Evolutionary conservation across 2,888 invertebrate genomes (phyloP), one percentile per base, ranked within the genome.

Genomic region (Thecophora atra): DNA sequence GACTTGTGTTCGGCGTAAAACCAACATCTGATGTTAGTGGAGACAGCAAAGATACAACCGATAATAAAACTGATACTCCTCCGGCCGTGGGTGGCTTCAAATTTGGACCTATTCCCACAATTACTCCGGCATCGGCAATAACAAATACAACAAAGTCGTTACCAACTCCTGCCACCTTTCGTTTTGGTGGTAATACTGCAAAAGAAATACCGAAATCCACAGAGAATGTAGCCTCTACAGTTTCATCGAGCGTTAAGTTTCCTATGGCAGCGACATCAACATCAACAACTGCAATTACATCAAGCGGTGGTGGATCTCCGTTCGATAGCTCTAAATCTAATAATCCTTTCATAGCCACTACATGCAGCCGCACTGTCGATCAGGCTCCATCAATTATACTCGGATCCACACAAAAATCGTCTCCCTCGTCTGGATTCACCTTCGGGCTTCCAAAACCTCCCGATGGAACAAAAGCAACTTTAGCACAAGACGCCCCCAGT

Each of bases 221-320:
- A 24, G 58, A 56, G n/a, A 68, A 42, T 19, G 17, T 17, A 11
- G 24, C 11, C 11, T 64, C 64, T 64, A 71, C 71, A 63, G 47
- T 42, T 24, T 54, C 73, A 37, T 51, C 77, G 71, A 78, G 71
- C 74, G 77, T 78, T 56, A 78, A 76, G 72, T 77, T 78, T 60
- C 76, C 72, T 73, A 71, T 77, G 42, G 76, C 78, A n/a, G 19
- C 76, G 17, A 58, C 73, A 13, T 44, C 51, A 64, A 17, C 68
- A 30, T 13, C 64, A 2, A 26, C 26, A 24, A 58, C 17, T 24
- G 24, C 26, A 58, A 58, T 13, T 58, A 26, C 5, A 28, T 11
- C 2, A 58, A 58, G 11, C 47, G 13, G 15, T 17, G 28, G 26
- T 17, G 28, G 26, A 15, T 26, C 26, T 15, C 21, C 44, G 11